phyloP scores from a whole-genome alignment of 1,140 invertebrate genomes.

The Orius insidiosus region DNA sequence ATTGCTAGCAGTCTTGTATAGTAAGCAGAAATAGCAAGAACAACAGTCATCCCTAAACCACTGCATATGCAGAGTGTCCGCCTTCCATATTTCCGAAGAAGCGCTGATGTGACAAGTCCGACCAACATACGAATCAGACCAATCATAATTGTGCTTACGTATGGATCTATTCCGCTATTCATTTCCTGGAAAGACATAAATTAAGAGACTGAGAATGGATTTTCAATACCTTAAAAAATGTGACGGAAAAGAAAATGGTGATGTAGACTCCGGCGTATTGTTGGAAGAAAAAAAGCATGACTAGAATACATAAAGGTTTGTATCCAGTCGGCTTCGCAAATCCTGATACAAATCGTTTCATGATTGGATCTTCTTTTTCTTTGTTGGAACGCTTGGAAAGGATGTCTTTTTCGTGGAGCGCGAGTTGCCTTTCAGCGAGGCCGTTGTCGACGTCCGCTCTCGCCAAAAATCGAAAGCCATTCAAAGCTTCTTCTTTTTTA shows the following conservation, averaged over 20 bases:
- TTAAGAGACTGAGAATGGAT: background rate
- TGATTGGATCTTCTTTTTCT: background rate
- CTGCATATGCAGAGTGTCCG: constrained; percentile 33
- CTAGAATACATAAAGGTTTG: constrained; percentile 37
- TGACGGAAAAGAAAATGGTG: constrained; percentile 50
- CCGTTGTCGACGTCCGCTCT: constrained; percentile 14
- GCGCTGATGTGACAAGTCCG: constrained; percentile 34
- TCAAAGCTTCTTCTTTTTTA: constrained; percentile 31
- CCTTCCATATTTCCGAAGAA: constrained; percentile 31
- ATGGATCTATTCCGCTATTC: constrained; percentile 29
- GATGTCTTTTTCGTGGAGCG: constrained; percentile 26
- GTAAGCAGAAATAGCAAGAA: constrained; percentile 33
- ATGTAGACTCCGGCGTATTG: constrained; percentile 46
- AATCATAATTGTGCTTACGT: constrained; percentile 38
- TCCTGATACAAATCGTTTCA: constrained; percentile 17
- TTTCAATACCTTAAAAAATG: constrained; percentile 32
- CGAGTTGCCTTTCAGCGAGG: constrained; percentile 25
- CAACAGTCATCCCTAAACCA: constrained; percentile 31
- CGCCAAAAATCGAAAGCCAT: constrained; percentile 17
- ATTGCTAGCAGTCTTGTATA: constrained; percentile 25
- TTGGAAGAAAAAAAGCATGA: constrained; percentile 39
- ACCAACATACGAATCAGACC: constrained; percentile 43
- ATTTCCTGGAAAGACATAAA: constrained; percentile 25
- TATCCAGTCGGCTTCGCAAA: constrained; percentile 34
- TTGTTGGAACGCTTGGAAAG: constrained; percentile 4